These are phyloP conservation scores for Oscarella lobularis DNA, from an alignment of 37 sponge, comb jelly and placozoan species.

Conservation along the genomic window DNA sequence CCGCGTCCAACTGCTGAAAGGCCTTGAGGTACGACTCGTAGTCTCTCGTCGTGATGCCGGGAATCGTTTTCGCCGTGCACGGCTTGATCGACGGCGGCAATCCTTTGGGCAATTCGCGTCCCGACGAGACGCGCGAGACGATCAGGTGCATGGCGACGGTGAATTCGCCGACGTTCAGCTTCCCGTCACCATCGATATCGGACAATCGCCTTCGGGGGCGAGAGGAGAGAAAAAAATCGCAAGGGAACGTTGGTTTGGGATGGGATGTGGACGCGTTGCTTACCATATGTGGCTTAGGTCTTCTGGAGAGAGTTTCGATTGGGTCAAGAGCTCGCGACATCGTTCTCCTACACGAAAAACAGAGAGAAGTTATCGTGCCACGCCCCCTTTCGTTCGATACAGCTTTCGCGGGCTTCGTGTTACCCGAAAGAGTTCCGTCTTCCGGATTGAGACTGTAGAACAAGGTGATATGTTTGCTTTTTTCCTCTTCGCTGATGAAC, in stretches of 20 bases:
- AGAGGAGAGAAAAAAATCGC: too few relatives aligned
- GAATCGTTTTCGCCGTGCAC: not conserved
- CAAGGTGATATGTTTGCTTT: not conserved
- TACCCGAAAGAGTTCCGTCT: not conserved
- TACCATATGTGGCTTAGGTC: not conserved
- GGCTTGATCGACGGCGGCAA: not conserved
- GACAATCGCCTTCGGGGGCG: conserved; percentile 28
- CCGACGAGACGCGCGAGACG: not conserved
- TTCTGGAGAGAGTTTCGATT: not conserved
- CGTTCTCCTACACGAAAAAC: not conserved
- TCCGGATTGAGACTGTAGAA: conserved; percentile 2
- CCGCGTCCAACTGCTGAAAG: not conserved
- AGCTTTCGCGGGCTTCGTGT: too few relatives aligned
- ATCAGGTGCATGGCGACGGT: conserved; percentile 54
- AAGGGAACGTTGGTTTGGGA: too few relatives aligned
- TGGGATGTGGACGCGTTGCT: conserved; percentile 1
- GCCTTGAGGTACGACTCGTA: not conserved
- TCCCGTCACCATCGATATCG: conserved; percentile 47
- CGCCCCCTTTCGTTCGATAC: too few relatives aligned
- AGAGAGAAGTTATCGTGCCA: too few relatives aligned
- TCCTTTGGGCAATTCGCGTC: not conserved
- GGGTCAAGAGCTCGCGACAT: not conserved
- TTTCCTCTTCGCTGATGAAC: not conserved
- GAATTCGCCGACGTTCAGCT: conserved; percentile 45
- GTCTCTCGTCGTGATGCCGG: not conserved